Conservation (phyloP, 2,113 vertebrate genomes). For the Cyprinus carpio region DNA sequence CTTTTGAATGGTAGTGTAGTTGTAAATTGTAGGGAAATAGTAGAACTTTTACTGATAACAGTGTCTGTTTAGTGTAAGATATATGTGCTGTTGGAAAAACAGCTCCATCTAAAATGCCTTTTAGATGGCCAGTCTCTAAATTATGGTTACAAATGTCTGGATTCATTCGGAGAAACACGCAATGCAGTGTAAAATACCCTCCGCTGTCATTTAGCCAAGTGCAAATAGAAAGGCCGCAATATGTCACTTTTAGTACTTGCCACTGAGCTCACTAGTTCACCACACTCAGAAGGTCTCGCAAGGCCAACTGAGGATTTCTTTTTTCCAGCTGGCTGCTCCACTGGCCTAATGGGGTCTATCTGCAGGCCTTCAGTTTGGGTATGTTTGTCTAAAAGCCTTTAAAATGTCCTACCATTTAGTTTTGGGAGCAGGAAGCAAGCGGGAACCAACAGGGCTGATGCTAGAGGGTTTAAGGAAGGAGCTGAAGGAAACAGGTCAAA, state of each 20-base stretch:
- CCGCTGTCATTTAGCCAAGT: constrained; percentile 34
- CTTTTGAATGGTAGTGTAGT: not conserved
- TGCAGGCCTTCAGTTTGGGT: constrained; percentile 51
- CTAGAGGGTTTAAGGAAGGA: constrained; percentile 10
- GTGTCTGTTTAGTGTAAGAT: not conserved
- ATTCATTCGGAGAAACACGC: not conserved
- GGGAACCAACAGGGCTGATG: not conserved
- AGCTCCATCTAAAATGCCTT: constrained; percentile 1
- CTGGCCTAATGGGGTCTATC: constrained; percentile 45
- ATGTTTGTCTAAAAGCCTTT: constrained; percentile 65
- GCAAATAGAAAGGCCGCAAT: constrained; percentile 43
- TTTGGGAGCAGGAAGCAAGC: constrained; percentile 49
- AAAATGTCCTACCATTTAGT: constrained; percentile 56
- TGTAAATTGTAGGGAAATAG: not conserved
- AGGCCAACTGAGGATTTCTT: constrained; percentile 40
- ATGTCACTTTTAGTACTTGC: constrained; percentile 45
- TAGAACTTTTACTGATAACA: not conserved
- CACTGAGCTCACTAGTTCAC: constrained; percentile 39
- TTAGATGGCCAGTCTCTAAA: not conserved
- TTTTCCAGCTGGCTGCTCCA: constrained; percentile 31
- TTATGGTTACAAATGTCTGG: constrained; percentile 12
- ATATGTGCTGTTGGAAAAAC: not conserved
- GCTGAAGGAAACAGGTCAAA: constrained; percentile 27
- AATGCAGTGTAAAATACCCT: constrained; percentile 35
- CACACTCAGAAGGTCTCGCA: constrained; percentile 34